Evolutionary conservation across 2,113 vertebrate species (phyloP), one percentile per base, ranked within the genome.

Genomic region (Prunella fulvescens): DNA sequence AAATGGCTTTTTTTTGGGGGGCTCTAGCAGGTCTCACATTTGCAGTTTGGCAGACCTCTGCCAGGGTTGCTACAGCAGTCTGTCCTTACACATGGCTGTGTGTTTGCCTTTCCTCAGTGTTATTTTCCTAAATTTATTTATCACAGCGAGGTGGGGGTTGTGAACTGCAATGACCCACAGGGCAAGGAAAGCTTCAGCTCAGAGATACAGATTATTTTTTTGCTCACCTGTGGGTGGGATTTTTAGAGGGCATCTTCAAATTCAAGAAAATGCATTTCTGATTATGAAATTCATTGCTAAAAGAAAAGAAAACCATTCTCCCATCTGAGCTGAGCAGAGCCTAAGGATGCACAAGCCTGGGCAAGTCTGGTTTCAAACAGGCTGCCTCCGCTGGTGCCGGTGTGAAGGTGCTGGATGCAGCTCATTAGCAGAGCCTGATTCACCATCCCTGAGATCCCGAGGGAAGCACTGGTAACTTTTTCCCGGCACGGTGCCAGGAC

Each of bases 341-440:
- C 69, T 84, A 42, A 1, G 16, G 60, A 60, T 1, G 1, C 47
- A 54, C 95, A 85, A 87, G 95, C 65, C 92, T 1, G 2, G 73
- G 71, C 91, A 92, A n/a, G 83, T 54, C 66, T 76, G 28, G 28
- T 61, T 90, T 78, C 86, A 77, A 91, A 73, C 62, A 72, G 19
- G 11, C 40, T 44, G 71, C 44, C 76, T 90, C 58, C 1, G 0
- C 24, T n/a, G 69, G 51, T 88, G 61, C 70, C 0, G 1, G 11
- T 9, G 31, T 53, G 58, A 90, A 83, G 85, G 62, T 90, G 31
- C 61, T 90, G 88, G 82, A 86, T 92, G 86, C 67, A 60, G 42
- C 50, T 94, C 28, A 83, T 94, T 73, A 93, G 47, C 1, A 1
- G 56, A 66, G 66, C 64, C 88, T 94, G 94, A 94, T 93, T 97